phyloP scores from a whole-genome alignment of 2,888 invertebrate species.

The Boloria euphrosyne region DNA sequence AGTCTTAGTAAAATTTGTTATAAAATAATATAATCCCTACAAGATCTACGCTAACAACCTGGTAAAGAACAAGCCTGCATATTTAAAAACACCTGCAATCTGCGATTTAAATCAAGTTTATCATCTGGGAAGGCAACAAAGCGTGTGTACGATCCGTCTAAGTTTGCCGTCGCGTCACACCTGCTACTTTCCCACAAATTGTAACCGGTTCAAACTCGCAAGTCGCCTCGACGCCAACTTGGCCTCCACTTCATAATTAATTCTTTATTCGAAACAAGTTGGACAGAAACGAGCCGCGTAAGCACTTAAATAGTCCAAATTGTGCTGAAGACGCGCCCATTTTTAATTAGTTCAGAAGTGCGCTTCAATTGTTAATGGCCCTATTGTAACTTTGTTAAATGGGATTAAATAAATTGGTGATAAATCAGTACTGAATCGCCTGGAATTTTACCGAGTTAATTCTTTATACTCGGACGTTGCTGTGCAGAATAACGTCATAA shows the following conservation, averaged over 20 bases:
- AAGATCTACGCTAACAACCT: background rate
- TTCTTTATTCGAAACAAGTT: slow-evolving; percentile 81
- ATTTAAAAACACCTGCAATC: slow-evolving; percentile 67
- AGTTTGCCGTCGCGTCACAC: slow-evolving; percentile 71
- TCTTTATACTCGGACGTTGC: slow-evolving; percentile 19
- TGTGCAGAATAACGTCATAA: slow-evolving; percentile 24
- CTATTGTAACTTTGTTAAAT: slow-evolving; percentile 61
- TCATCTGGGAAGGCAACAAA: slow-evolving; percentile 77
- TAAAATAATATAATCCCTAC: background rate
- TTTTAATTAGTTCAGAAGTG: slow-evolving; percentile 77
- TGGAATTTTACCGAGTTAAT: slow-evolving; percentile 31
- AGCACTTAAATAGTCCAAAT: slow-evolving; percentile 80
- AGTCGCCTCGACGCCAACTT: slow-evolving; percentile 67
- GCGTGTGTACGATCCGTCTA: slow-evolving; percentile 66
- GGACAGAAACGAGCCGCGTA: slow-evolving; percentile 73
- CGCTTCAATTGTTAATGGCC: slow-evolving; percentile 74
- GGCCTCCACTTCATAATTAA: slow-evolving; percentile 79
- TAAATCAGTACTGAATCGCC: slow-evolving; percentile 39
- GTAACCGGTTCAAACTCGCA: slow-evolving; percentile 72
- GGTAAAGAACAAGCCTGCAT: slow-evolving; percentile 28
- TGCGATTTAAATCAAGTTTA: slow-evolving; percentile 80
- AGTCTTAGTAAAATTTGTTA: background rate
- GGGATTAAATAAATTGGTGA: slow-evolving; percentile 46
- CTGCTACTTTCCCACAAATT: slow-evolving; percentile 80
- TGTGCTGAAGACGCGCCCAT: slow-evolving; percentile 76